Percentiles rank a stretch among this genome's conserved stretches.
Conservation (phyloP, 1,140 invertebrate genomes). For the Drosophila seguyi region DNA sequence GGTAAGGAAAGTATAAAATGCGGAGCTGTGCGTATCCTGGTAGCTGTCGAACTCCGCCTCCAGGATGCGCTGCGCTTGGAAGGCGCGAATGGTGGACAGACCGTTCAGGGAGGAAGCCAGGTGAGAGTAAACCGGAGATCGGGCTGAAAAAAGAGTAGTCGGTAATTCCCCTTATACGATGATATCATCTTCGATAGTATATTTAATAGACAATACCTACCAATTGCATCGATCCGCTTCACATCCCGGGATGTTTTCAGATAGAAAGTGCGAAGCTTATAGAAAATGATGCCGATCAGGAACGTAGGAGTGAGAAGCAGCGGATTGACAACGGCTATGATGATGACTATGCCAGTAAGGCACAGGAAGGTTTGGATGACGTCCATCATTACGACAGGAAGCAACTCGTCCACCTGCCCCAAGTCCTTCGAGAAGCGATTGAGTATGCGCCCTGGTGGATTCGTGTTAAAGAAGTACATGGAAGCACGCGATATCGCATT, state of each 20-base stretch:
- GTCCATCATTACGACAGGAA: conserved; percentile 88
- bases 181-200: too few species aligned
- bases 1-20: conserved; percentile 88
- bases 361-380: conserved; percentile 90
- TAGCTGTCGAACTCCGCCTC: conserved; percentile 92
- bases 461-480: conserved; percentile 94
- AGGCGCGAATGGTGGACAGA: conserved; percentile 95
- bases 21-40: conserved; percentile 90
- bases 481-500: conserved; percentile 89
- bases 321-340: conserved; percentile 92
- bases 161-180: too few species aligned
- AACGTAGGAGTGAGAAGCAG: conserved; percentile 90
- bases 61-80: conserved; percentile 91
- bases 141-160: conserved; percentile 79
- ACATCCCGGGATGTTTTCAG: conserved; percentile 92
- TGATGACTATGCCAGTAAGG: conserved; percentile 90
- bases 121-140: conserved; percentile 94
- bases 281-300: conserved; percentile 90
- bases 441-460: conserved; percentile 83
- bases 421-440: conserved; percentile 6
- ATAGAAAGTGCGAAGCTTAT: conserved; percentile 92
- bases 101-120: conserved; percentile 95
- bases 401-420: conserved; percentile 3
- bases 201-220: conserved; percentile 86
- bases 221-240: conserved; percentile 94